A percentile compares a stretch with the other conserved stretches of the same genome.
Evolutionary conservation across 2,113 vertebrate species (phyloP).

Genomic region (Tetrao urogallus): DNA sequence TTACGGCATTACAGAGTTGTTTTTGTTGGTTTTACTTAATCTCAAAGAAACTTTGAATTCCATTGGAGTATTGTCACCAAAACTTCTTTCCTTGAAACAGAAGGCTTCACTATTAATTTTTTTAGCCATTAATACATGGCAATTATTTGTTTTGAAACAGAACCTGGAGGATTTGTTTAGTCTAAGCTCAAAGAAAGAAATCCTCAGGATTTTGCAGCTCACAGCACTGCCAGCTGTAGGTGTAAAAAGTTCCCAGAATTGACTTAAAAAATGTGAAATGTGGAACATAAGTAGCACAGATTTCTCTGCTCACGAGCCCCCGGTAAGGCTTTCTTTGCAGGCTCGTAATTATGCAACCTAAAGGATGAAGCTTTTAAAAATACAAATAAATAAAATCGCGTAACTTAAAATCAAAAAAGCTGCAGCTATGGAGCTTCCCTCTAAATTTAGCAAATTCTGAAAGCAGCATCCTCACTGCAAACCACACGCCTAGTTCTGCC

Average conservation of each 20-base stretch:
- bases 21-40: not conserved
- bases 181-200: constrained; percentile 7
- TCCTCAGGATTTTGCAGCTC: constrained; percentile 15
- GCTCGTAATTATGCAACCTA: constrained; percentile 1
- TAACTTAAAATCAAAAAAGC: not conserved
- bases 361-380: not conserved
- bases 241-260: constrained; percentile 4
- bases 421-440: not conserved
- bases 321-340: not conserved
- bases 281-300: constrained; percentile 13
- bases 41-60: not conserved
- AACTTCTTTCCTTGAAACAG: not conserved
- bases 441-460: not conserved
- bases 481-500: accelerated
- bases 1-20: not conserved
- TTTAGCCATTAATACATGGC: not conserved
- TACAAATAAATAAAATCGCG: not conserved
- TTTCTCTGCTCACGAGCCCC: not conserved
- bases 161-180: not conserved
- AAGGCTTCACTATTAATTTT: not conserved
- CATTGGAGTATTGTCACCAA: not conserved
- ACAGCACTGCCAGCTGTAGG: not conserved
- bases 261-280: constrained; percentile 37
- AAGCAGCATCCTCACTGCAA: not conserved
- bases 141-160: not conserved